Percentiles rank a stretch among this genome's conserved stretches.
Evolutionary conservation across 2,113 vertebrate genomes (phyloP).

Genomic region (Tetrao urogallus): DNA sequence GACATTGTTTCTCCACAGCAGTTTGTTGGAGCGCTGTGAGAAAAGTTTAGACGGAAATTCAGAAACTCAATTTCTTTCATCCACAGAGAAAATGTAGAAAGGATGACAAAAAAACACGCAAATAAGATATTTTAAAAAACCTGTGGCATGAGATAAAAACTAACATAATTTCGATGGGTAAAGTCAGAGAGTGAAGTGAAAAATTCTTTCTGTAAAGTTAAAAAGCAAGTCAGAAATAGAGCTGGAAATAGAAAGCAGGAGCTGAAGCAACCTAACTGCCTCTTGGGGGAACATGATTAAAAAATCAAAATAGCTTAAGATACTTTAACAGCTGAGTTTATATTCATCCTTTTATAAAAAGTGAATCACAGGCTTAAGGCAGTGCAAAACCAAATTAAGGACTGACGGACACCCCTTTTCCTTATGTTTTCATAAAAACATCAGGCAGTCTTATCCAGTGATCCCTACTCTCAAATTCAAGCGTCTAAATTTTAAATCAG

Average conservation of each 20-base stretch:
- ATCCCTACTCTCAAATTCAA: background rate
- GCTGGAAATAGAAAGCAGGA: conserved; percentile 10
- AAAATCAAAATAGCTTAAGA: background rate
- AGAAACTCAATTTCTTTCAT: background rate
- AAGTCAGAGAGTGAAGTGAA: background rate
- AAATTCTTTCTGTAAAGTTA: conserved; percentile 13
- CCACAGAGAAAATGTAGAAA: background rate
- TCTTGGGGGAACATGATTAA: background rate
- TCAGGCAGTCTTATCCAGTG: background rate
- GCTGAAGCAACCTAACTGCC: background rate
- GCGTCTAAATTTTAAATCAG: conserved; percentile 27
- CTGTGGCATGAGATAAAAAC: background rate
- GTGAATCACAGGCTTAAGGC: background rate
- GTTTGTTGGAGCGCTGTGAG: background rate
- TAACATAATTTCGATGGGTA: background rate
- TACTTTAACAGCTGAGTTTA: background rate
- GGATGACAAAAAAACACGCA: background rate
- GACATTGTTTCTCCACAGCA: background rate
- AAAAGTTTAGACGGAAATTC: background rate
- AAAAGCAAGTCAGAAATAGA: background rate
- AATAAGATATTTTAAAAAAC: background rate
- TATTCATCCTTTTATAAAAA: background rate
- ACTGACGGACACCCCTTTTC: background rate
- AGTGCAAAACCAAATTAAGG: background rate
- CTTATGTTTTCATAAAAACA: background rate